Evolutionary conservation across 2,888 invertebrate species (phyloP), one percentile per base, ranked within the genome.

Genomic region (Chelonus formosanus): DNA sequence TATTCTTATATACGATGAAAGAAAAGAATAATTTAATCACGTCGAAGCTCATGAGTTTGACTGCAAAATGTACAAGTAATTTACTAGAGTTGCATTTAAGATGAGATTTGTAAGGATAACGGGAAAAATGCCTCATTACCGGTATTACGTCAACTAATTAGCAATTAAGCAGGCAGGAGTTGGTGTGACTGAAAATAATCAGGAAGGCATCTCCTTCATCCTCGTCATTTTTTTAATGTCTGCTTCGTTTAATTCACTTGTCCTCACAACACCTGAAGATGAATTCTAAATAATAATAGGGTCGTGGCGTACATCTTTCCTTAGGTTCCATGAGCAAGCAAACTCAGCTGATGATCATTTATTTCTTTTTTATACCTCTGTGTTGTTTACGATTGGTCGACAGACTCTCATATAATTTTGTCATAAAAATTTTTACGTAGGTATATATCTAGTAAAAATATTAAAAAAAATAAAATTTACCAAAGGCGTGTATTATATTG

Each of bases 91-190:
- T 63, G 60, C 45, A 48, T 61, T 45, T 53, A 52, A 54, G 54
- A 45, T 59, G 53, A 60, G 58, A 66, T 52, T 56, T 55, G 45
- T 57, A 57, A 55, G 65, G 60, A 68, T 69, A 66, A 67, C 60
- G 50, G 65, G 62, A 58, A 61, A 58, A 61, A 70, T 57, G 65
- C 68, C 71, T 74, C 70, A 70, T 75, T 76, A 75, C 71, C 73
- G 69, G 69, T 68, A 70, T 75, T 76, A 75, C 74, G 74, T 76
- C 72, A 75, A 75, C 74, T 75, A 77, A 76, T 77, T 77, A 77
- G 74, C 72, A 75, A 77, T 76, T 76, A 76, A 71, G 69, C 63
- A 67, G 58, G 10, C 47, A 56, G 68, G 63, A 36, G 60, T 65
- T 47, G 61, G 63, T 61, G 66, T 58, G 68, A 70, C 68, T 68